Base-by-base conservation (phyloP, 30 jellyfish, hydroid and myxozoan species). In the Phacellophora camtschatica region DNA sequence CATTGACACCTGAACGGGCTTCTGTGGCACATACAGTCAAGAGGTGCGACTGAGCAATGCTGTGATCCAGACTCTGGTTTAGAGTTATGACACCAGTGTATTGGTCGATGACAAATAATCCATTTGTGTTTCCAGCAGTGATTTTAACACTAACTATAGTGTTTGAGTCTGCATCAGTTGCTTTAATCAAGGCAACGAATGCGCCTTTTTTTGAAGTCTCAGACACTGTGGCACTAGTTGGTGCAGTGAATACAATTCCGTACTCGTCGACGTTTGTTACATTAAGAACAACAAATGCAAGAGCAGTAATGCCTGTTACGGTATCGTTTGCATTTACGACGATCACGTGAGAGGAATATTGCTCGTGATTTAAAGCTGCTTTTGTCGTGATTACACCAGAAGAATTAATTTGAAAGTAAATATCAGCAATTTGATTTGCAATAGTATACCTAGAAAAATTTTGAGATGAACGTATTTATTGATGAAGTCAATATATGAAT, bases 261-360 rank as follows among this genome's bases (percentile, higher is more conserved):
- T 36, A 34, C 23, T 94, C 99, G 57, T 87, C 63, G 16, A 73
- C 93, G 49, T 94, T 77, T 30, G 74, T 32, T 25, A 94, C 99
- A 43, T 46, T 76, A 24, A 94, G 92, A 13, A 36, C 66, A 29
- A 94, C 61, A 39, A 39, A 31, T 0, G 83, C 80, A 6, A 29
- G 30, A 36, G 81, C 81, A 34, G 95, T 42, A 10, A 94, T 64
- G 61, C 76, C 59, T 1, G 97, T 66, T 28, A 87, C 49, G 19
- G 87, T 89, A 49, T 94, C 99, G 25, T 41, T 27, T 0, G 85
- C 97, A 43, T 81, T 49, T 4, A 94, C 89, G 29, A 62, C 82
- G 36, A 94, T 62, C 42, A 64, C 25, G 63, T 86, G 97, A 2
- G 81, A 20, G 2, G 68, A 49, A 50, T 49, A 54, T 11, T 35